Base-by-base conservation (phyloP, 2,797 vertebrate species). In the Phrynocephalus guinanensis region DNA sequence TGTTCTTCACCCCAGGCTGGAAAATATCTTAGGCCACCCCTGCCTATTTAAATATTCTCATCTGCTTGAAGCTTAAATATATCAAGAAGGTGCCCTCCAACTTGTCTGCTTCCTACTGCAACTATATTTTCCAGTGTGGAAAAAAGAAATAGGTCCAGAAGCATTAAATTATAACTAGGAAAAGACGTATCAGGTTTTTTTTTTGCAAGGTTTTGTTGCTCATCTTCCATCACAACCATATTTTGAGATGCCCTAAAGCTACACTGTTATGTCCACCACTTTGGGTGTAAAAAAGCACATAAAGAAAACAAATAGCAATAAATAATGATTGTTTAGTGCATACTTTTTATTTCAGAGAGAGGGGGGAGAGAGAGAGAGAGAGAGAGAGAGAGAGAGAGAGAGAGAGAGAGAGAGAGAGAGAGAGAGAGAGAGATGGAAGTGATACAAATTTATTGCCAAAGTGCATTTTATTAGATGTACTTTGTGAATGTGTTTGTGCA, bases 261-360 rank as follows among this genome's bases (percentile, higher is more conserved):
- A 94, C 28, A 50, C 89, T 93, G 90, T 81, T 63, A 70, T 91
- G 93, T 94, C 90, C 78, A 91, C 91, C 94, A 95, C 87, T 96
- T 92, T 93, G 93, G 89, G 87, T 95, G 87, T 89, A 18, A 63
- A 16, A 93, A 94, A 89, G 90, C 93, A 91, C 92, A 93, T 94
- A 92, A 94, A 95, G 91, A 94, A 85, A 95, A 93, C 92, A 95
- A 95, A 95, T 93, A 94, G 90, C 91, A 95, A 95, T 95, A 93
- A 94, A 95, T 95, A 94, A 91, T 93, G 93, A 92, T 91, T 92
- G 90, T 90, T 66, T 76, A 92, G 90, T 85, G 91, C 93, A 93
- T 92, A 92, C 91, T 95, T 94, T 88, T 89, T 93, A 80, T 94
- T 94, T 92, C 85, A 87, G 92, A 93, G 70, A 56, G 52, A 84